Evolutionary conservation across 35 echinoderm and acorn worm genomes (phyloP).

Genomic region (Stichopus chloronotus): DNA sequence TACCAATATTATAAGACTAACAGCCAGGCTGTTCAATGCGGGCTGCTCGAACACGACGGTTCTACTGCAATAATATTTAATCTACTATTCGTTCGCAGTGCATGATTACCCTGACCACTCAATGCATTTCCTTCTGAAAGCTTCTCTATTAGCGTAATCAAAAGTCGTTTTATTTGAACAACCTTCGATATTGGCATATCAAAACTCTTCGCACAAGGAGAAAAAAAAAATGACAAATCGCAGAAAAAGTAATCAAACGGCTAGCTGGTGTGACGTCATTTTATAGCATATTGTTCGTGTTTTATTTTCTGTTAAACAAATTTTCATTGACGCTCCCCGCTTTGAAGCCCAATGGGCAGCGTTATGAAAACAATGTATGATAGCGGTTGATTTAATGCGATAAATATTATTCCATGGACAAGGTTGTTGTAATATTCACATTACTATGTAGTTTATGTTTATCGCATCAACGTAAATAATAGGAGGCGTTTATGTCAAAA

Average conservation of each 20-base stretch:
- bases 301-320: neutral
- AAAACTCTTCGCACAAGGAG: neutral
- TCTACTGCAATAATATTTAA: neutral
- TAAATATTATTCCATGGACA: no score
- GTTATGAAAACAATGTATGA: no score
- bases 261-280: neutral
- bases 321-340: neutral
- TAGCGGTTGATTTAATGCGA: no score
- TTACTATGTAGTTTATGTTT: no score
- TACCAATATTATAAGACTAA: no score
- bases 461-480: no score
- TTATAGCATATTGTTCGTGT: neutral
- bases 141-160: neutral
- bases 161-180: conserved; percentile 32
- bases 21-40: no score
- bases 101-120: neutral
- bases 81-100: neutral
- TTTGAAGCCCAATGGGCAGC: no score
- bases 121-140: conserved; percentile 16
- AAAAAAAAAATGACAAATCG: neutral
- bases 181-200: conserved; percentile 26
- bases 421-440: no score
- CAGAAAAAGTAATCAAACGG: neutral
- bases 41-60: no score
- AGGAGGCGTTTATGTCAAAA: no score